These are phyloP conservation scores for Lordiphosa collinella DNA, from an alignment of 1,140 invertebrate species.

Conservation along the genomic window DNA sequence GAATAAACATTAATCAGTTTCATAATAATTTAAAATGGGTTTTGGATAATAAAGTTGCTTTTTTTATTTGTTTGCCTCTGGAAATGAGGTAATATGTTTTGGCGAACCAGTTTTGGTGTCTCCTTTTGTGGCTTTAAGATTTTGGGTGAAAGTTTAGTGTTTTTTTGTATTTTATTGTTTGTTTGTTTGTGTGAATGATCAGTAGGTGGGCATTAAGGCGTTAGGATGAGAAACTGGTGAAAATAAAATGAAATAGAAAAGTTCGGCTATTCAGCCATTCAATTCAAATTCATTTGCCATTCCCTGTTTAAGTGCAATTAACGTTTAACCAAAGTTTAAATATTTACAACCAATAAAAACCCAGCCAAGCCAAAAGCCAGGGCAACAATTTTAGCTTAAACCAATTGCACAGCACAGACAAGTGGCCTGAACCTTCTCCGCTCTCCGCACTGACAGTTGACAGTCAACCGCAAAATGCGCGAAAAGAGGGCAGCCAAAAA, in stretches of 20 bases:
- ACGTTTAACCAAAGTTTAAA: conserved; percentile 48
- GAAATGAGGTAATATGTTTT: conserved; percentile 61
- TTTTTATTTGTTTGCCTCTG: conserved; percentile 4
- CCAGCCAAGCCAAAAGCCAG: conserved; percentile 48
- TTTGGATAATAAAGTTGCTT: conserved; percentile 29
- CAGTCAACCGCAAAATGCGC: conserved; percentile 70
- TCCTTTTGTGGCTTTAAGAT: conserved; percentile 16
- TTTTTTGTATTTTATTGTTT: conserved; percentile 18
- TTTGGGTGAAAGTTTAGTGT: conserved; percentile 58
- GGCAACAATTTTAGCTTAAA: conserved; percentile 68
- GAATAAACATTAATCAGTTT: conserved; percentile 37
- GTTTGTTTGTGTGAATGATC: conserved; percentile 39
- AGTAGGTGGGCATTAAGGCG: conserved; percentile 52
- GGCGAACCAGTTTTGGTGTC: conserved; percentile 58
- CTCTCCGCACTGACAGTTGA: conserved; percentile 57
- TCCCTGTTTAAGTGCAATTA: conserved; percentile 58
- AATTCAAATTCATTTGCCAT: conserved; percentile 7
- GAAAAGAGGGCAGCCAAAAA: conserved; percentile 51
- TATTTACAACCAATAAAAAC: conserved; percentile 70
- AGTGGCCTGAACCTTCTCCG: conserved; percentile 10
- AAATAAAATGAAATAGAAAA: conserved; percentile 5
- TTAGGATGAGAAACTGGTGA: conserved; percentile 27
- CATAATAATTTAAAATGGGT: conserved; percentile 21
- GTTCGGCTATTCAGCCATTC: background rate
- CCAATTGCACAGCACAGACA: conserved; percentile 42